A percentile compares a stretch with the other conserved stretches of the same genome.
Conservation (phyloP, 2,113 vertebrate genomes). For the Neotragus pygmaeus region DNA sequence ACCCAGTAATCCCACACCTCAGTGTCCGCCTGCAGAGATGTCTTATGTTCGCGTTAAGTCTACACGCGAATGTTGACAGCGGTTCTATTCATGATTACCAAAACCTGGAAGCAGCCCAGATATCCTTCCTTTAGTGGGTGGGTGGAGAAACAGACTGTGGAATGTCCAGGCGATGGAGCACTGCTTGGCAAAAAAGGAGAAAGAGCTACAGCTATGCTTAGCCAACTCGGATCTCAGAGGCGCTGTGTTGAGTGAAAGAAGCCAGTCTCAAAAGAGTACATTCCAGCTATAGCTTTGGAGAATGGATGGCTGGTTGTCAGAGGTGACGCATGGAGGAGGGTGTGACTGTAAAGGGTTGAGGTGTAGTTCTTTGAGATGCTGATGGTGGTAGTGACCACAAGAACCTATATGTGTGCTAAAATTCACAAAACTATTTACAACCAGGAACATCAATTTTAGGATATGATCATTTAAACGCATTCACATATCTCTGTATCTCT, state of each 20-base stretch:
- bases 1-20: background rate
- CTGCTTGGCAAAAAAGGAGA: background rate
- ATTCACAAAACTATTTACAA: background rate
- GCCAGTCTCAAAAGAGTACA: background rate
- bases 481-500: background rate
- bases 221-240: background rate
- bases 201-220: too few species aligned
- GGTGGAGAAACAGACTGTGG: background rate
- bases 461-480: background rate
- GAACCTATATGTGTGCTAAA: background rate
- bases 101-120: background rate
- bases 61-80: background rate
- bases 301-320: background rate
- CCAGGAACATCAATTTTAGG: background rate
- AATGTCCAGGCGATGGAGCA: background rate
- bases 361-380: background rate
- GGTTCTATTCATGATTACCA: background rate
- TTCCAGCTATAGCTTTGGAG: background rate
- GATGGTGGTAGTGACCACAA: background rate
- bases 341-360: background rate
- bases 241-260: background rate
- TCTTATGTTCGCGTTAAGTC: background rate
- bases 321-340: background rate
- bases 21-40: background rate
- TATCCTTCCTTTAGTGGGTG: background rate